A percentile compares a stretch with the other conserved stretches of the same genome.
Conservation (phyloP, 2,113 vertebrate species). For the Oostethus manadensis region DNA sequence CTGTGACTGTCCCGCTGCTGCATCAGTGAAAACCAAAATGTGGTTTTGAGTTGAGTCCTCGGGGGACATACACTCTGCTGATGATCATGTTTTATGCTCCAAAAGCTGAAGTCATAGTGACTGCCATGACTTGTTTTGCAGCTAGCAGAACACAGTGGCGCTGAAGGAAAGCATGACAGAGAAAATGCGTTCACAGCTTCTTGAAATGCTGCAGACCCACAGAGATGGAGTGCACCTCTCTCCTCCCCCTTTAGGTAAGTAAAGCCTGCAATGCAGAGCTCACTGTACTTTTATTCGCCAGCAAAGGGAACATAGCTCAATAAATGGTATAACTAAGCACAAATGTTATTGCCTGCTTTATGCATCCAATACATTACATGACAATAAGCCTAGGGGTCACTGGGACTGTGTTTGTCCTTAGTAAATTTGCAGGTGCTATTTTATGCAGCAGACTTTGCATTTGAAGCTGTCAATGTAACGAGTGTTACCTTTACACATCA, state of each 20-base stretch:
- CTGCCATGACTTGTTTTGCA: slow-evolving; percentile 25
- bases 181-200: slow-evolving; percentile 44
- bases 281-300: slow-evolving; percentile 31
- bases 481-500: slow-evolving; percentile 88
- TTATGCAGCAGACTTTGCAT: neutral
- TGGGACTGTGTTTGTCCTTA: neutral
- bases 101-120: slow-evolving; percentile 21
- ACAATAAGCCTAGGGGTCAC: neutral
- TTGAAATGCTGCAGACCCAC: slow-evolving; percentile 45
- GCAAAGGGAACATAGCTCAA: slow-evolving; percentile 52
- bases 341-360: slow-evolving; percentile 3
- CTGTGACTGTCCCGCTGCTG: neutral
- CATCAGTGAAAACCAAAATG: slow-evolving; percentile 20
- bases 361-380: slow-evolving; percentile 3
- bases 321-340: slow-evolving; percentile 29
- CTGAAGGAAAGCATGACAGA: slow-evolving; percentile 15
- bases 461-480: neutral
- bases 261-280: slow-evolving; percentile 71
- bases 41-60: slow-evolving; percentile 12
- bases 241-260: slow-evolving; percentile 43
- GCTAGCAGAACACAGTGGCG: slow-evolving; percentile 13
- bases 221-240: slow-evolving; percentile 33
- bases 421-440: neutral
- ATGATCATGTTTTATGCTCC: slow-evolving; percentile 12
- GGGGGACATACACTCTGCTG: slow-evolving; percentile 18